Evolutionary conservation across 2,113 vertebrate genomes (phyloP).

Genomic region (Chaetodon auriga): DNA sequence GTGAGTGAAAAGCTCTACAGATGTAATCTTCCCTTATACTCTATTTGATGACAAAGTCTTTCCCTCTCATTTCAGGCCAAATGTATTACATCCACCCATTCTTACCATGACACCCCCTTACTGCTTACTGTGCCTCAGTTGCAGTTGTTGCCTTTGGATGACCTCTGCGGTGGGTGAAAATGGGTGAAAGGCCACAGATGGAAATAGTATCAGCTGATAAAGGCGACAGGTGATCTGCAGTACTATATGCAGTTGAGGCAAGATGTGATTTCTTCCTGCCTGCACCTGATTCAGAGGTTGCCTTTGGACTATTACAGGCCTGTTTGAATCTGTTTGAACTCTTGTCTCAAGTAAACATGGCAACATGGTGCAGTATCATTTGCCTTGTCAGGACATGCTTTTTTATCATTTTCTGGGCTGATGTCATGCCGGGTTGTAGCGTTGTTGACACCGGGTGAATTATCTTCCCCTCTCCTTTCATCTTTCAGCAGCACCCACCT

Average conservation of each 20-base stretch:
- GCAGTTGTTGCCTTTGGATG: conserved; percentile 53
- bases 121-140: conserved; percentile 17
- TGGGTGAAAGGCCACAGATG: conserved; percentile 54
- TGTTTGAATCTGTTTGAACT: conserved; percentile 58
- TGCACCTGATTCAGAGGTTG: conserved; percentile 42
- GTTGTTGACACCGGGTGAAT: conserved; percentile 59
- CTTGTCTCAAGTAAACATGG: conserved; percentile 43
- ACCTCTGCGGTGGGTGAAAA: conserved; percentile 56
- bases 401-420: conserved; percentile 24
- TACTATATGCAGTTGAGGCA: conserved; percentile 22
- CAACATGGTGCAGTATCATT: conserved; percentile 33
- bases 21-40: conserved; percentile 46
- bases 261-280: conserved; percentile 45
- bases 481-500: conserved; percentile 46
- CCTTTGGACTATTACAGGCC: conserved; percentile 29
- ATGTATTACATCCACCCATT: conserved; percentile 40
- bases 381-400: conserved; percentile 29
- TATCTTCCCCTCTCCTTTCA: conserved; percentile 52
- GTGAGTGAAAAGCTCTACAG: conserved; percentile 30
- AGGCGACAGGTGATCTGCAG: conserved; percentile 53
- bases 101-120: neutral
- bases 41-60: conserved; percentile 33
- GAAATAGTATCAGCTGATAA: conserved; percentile 56
- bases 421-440: conserved; percentile 39
- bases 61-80: conserved; percentile 53